A percentile compares a stretch with the other conserved stretches of the same genome.
phyloP scores from a whole-genome alignment of 2,113 vertebrate genomes.

The Triplophysa tibetana region DNA sequence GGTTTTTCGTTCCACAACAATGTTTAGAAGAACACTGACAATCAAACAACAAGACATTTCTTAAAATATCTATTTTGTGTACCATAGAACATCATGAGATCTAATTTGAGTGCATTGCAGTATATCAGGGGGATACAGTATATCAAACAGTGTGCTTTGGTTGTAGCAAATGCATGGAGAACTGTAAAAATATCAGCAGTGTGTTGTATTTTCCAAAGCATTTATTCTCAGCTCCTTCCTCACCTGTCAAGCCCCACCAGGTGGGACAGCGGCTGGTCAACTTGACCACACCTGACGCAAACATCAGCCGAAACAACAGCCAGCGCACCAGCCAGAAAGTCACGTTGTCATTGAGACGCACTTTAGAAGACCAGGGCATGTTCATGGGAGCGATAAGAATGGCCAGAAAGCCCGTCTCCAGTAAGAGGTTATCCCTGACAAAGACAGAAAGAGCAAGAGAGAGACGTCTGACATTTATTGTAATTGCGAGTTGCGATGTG shows the following conservation, averaged over 20 bases:
- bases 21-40: too few relatives aligned
- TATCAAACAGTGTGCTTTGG: too few relatives aligned
- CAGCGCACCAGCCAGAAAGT: slow-evolving; percentile 90
- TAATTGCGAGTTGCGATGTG: neutral
- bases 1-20: neutral
- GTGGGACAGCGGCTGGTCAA: slow-evolving; percentile 92
- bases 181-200: too few relatives aligned
- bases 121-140: too few relatives aligned
- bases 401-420: slow-evolving; percentile 87
- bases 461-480: neutral
- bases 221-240: neutral
- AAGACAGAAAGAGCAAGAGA: neutral
- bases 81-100: too few relatives aligned
- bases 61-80: too few relatives aligned
- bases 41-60: too few relatives aligned
- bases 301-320: slow-evolving; percentile 95
- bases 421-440: slow-evolving; percentile 86
- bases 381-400: slow-evolving; percentile 84
- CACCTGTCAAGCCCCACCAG: slow-evolving; percentile 96
- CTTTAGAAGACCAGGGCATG: slow-evolving; percentile 57
- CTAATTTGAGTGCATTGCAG: too few relatives aligned
- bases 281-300: slow-evolving; percentile 91
- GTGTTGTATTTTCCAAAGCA: neutral
- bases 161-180: too few relatives aligned
- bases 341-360: slow-evolving; percentile 72